Percentiles rank a stretch among this genome's conserved stretches.
These are phyloP conservation scores for Agrochola lota DNA, from an alignment of 2,888 invertebrate species.

Conservation along the genomic window DNA sequence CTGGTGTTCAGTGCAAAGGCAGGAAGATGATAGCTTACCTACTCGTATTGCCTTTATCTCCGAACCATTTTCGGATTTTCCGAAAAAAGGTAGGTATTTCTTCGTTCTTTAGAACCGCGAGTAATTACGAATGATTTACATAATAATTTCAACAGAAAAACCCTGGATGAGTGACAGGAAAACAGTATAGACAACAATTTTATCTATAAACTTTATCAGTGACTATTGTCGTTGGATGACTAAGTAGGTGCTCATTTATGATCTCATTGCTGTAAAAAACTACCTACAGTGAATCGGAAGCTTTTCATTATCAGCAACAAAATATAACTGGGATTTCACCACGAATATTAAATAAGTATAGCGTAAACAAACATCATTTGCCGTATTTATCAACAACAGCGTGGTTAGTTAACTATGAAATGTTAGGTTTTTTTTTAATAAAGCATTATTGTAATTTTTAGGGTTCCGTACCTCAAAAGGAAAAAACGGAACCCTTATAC, in stretches of 20 bases:
- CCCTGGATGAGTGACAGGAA: not conserved
- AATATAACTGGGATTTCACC: not conserved
- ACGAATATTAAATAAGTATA: not conserved
- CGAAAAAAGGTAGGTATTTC: too few species aligned
- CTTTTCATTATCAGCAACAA: not conserved
- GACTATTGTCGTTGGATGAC: slow-evolving; percentile 2
- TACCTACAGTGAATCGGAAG: not conserved
- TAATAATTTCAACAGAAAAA: not conserved
- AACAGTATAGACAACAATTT: not conserved
- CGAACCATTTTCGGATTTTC: not conserved
- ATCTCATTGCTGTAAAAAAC: slow-evolving; percentile 11
- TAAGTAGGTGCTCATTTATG: not conserved
- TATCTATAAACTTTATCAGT: not conserved
- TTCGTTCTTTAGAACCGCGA: not conserved
- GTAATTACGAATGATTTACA: slow-evolving; percentile 15
- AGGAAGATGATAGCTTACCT: not conserved
- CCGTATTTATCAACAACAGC: not conserved
- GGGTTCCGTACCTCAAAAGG: too few species aligned
- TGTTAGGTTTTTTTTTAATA: too few species aligned
- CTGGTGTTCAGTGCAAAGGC: not conserved
- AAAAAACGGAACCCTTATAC: too few species aligned
- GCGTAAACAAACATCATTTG: not conserved
- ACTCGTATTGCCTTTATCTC: not conserved
- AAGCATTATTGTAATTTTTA: too few species aligned
- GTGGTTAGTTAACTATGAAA: not conserved